Evolutionary conservation across 2,113 vertebrate genomes (phyloP), one percentile per base, ranked within the genome.

Genomic region (Procavia capensis): DNA sequence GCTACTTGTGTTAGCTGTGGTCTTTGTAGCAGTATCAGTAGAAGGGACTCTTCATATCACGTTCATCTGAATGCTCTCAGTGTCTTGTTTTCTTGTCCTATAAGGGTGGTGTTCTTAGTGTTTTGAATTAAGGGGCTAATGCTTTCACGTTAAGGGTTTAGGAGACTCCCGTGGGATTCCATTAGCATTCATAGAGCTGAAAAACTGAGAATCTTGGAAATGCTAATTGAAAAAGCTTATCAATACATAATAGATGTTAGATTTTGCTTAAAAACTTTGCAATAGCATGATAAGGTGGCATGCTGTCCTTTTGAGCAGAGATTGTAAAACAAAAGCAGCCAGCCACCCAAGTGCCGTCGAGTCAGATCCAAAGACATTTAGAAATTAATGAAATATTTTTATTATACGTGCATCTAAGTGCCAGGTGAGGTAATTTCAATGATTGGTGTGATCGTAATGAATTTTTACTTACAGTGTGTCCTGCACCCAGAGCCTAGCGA

Each of bases 371-470:
- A n/a, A 92, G 95, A 80, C 16, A 85, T 34, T 96, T 88, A 47
- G 66, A 70, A 70, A 70, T 90, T 93, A 83, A 83, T 88, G 89
- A 96, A 96, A 88, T 43, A 45, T 59, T 6, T 94, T 84, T 68
- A 83, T 96, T 89, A 85, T 68, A 95, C 88, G 39, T 92, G 92
- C 85, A 88, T 39, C 47, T 85, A 92, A 92, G 63, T 96, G 20
- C n/a, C 78, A 96, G 63, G 70, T 95, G 97, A 95, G 31, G 90
- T 98, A 91, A 93, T 84, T 97, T 97, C 89, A 85, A 96, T 72
- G 59, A 97, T 98, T 78, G 94, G 47, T 64, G 19, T 91, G 85
- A 95, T 87, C 79, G 90, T 95, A 97, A 95, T 96, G 96, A 90
- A 91, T 61, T 85, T 72, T 96, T 96, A 88, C 96, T 97, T 97